Conservation (phyloP, 1,140 invertebrate species). For the Drosophila kanapiae region DNA sequence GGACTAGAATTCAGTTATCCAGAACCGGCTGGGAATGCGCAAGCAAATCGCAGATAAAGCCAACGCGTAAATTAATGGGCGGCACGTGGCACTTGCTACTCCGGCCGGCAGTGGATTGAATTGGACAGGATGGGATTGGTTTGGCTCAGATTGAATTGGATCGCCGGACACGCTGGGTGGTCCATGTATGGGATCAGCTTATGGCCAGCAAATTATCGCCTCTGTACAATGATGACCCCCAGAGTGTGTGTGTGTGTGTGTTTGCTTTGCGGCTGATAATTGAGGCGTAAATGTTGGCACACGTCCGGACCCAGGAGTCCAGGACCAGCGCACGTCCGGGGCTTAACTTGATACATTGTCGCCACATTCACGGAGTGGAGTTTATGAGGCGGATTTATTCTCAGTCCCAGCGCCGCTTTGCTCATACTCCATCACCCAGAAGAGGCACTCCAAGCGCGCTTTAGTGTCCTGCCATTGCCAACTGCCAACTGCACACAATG, state of each 20-base stretch:
- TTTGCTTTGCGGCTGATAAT: constrained; percentile 67
- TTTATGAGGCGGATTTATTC: constrained; percentile 64
- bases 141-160: constrained; percentile 29
- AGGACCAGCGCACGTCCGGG: constrained; percentile 19
- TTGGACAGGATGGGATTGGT: constrained; percentile 25
- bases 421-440: background rate
- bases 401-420: background rate
- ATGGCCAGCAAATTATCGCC: constrained; percentile 74
- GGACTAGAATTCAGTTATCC: constrained; percentile 7
- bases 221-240: constrained; percentile 35
- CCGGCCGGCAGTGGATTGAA: constrained; percentile 10
- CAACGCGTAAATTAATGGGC: constrained; percentile 78
- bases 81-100: constrained; percentile 64
- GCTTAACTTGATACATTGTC: constrained; percentile 51
- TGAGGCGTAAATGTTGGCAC: constrained; percentile 79
- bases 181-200: constrained; percentile 63
- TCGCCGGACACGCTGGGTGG: constrained; percentile 66
- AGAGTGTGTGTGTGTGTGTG: constrained; percentile 17
- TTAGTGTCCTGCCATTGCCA: constrained; percentile 22
- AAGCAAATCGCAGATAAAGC: constrained; percentile 78
- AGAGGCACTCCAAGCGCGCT: constrained; percentile 10
- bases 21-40: constrained; percentile 50
- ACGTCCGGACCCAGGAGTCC: constrained; percentile 48
- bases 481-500: constrained; percentile 45
- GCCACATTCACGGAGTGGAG: constrained; percentile 32